These are phyloP conservation scores for Buceros bicornis DNA, from an alignment of 2,797 vertebrate species.

Conservation along the genomic window DNA sequence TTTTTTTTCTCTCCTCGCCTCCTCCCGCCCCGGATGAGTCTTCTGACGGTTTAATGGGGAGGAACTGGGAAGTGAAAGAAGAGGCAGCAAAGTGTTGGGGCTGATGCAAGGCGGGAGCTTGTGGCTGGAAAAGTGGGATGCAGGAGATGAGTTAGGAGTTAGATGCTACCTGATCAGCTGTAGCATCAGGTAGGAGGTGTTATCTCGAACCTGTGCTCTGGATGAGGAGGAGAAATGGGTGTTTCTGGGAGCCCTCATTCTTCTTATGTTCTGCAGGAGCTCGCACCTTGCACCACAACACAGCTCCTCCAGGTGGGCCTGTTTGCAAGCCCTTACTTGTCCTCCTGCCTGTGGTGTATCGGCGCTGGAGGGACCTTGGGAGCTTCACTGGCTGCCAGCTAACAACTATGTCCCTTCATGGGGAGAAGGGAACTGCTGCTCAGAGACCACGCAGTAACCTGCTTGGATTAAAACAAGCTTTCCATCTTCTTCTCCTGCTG, in stretches of 20 bases:
- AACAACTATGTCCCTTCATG: rapidly evolving
- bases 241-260: neutral
- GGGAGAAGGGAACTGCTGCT: neutral
- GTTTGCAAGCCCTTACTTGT: neutral
- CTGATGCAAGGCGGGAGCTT: neutral
- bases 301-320: neutral
- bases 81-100: neutral
- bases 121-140: neutral
- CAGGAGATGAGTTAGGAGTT: neutral
- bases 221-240: neutral
- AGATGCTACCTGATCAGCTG: rapidly evolving
- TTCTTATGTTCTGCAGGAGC: neutral
- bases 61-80: neutral
- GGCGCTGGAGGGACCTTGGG: neutral
- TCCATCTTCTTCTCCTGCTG: neutral
- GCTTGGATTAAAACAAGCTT: neutral
- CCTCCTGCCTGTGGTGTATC: rapidly evolving
- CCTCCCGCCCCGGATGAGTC: neutral
- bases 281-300: neutral
- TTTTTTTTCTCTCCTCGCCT: neutral
- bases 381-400: neutral
- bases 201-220: neutral
- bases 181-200: neutral
- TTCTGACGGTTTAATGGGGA: neutral
- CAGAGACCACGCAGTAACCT: neutral